Conservation (phyloP, 1,140 invertebrate species). For the Amyelois transitella region DNA sequence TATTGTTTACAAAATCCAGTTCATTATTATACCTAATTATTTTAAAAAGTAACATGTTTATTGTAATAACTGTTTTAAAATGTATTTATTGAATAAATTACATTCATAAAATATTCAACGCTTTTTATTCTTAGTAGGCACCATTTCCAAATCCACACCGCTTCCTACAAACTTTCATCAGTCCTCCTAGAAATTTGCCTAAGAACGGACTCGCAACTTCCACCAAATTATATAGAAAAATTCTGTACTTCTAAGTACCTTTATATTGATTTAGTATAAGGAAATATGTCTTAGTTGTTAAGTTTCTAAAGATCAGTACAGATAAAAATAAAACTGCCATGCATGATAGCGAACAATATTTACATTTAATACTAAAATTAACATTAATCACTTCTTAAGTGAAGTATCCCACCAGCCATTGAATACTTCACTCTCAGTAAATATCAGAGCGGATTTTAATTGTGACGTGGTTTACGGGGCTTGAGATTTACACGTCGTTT, state of each 20-base stretch:
- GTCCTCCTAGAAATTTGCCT: too few species aligned
- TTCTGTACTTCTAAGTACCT: too few species aligned
- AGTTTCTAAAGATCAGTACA: too few species aligned
- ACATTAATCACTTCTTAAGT: background rate
- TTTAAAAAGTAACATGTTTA: constrained; percentile 37
- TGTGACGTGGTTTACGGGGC: constrained; percentile 1
- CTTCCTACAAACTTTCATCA: too few species aligned
- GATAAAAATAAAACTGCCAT: background rate
- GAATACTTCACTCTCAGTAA: background rate
- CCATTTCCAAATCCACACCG: too few species aligned
- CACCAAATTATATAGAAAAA: too few species aligned
- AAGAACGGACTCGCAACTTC: too few species aligned
- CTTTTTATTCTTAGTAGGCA: too few species aligned
- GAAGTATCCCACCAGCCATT: constrained; percentile 5
- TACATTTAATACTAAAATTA: background rate
- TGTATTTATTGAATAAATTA: constrained; percentile 71
- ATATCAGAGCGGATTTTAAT: background rate
- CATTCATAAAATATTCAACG: constrained; percentile 38
- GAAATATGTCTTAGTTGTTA: too few species aligned
- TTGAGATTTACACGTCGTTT: constrained; percentile 13
- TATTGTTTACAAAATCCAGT: constrained; percentile 32
- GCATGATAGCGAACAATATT: background rate
- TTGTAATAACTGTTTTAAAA: constrained; percentile 68
- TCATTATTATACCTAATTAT: constrained; percentile 14
- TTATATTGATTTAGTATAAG: too few species aligned